These are phyloP conservation scores for Tolmerus cingulatus DNA, from an alignment of 2,888 invertebrate species.

Conservation along the genomic window DNA sequence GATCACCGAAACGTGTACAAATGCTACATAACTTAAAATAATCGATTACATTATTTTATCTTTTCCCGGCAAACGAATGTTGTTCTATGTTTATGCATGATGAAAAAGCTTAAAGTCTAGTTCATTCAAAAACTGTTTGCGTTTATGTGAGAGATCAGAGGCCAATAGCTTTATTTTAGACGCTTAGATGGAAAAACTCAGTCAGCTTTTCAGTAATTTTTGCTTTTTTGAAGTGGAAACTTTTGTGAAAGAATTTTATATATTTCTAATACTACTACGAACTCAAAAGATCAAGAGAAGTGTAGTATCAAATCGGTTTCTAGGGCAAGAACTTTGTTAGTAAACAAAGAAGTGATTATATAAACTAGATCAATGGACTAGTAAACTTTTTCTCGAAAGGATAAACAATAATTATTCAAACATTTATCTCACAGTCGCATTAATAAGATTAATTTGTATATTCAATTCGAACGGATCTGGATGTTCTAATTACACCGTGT, in stretches of 20 bases:
- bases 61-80: neutral
- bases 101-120: neutral
- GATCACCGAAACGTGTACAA: neutral
- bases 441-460: neutral
- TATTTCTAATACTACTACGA: neutral
- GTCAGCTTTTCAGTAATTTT: neutral
- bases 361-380: neutral
- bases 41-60: neutral
- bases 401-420: neutral
- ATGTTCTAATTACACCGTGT: neutral
- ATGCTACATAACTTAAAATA: neutral
- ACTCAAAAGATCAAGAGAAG: neutral
- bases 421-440: neutral
- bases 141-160: neutral
- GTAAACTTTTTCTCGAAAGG: neutral
- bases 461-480: neutral
- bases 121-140: neutral
- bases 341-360: neutral
- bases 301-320: neutral
- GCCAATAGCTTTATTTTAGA: neutral
- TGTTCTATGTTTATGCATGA: neutral
- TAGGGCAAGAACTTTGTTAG: neutral
- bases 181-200: neutral
- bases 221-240: neutral
- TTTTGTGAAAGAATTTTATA: neutral